phyloP scores from a whole-genome alignment of 1,140 invertebrate genomes.

The Drosophila willistoni region DNA sequence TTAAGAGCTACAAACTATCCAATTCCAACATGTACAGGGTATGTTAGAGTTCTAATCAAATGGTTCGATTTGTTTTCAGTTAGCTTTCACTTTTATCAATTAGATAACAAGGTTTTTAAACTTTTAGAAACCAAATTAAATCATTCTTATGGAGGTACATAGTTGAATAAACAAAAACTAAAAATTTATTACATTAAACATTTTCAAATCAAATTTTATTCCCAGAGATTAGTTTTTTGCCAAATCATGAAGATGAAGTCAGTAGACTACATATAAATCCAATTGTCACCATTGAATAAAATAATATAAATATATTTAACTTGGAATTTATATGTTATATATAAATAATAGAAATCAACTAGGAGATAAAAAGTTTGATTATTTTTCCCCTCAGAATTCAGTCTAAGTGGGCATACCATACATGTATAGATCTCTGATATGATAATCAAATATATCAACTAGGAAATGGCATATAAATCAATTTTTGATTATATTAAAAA shows the following conservation, averaged over 20 bases:
- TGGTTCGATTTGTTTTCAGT: background rate
- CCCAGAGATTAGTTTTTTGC: background rate
- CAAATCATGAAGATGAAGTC: background rate
- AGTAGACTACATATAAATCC: background rate
- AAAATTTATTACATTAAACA: slow-evolving; percentile 4
- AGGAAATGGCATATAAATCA: slow-evolving; percentile 16
- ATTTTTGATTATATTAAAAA: background rate
- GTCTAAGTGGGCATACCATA: background rate
- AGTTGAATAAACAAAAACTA: too few relatives aligned
- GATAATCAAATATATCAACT: slow-evolving; percentile 6
- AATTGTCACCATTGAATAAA: background rate
- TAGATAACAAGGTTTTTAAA: background rate
- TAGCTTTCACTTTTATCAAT: background rate
- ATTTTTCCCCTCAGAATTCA: background rate
- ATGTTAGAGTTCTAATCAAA: background rate
- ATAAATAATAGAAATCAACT: slow-evolving; percentile 11
- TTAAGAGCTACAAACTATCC: too few relatives aligned
- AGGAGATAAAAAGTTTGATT: slow-evolving; percentile 9
- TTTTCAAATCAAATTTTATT: background rate
- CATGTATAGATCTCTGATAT: background rate
- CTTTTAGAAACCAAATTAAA: background rate
- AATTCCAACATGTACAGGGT: background rate
- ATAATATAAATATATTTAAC: slow-evolving; percentile 14
- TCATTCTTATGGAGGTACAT: background rate
- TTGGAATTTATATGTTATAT: background rate